Conservation (phyloP, 2,888 invertebrate species). For the Drosophila nr. fundita region DNA sequence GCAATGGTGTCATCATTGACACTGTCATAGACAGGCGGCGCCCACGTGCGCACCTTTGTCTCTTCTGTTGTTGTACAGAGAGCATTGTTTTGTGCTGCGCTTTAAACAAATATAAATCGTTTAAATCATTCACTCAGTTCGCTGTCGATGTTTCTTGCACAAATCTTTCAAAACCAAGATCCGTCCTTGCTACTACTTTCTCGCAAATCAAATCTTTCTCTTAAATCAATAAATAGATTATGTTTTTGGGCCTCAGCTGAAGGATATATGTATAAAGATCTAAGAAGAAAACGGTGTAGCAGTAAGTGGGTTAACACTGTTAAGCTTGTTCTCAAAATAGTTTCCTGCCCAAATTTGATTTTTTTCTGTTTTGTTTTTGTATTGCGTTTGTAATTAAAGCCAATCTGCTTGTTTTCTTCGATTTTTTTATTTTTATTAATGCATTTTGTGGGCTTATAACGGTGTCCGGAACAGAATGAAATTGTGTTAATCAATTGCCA, state of each 20-base stretch:
- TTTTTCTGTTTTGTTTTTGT: slow-evolving; percentile 8
- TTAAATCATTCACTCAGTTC: slow-evolving; percentile 29
- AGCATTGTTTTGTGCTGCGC: slow-evolving; percentile 19
- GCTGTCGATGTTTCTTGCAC: slow-evolving; percentile 1
- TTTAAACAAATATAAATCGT: slow-evolving; percentile 5
- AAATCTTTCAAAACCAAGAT: slow-evolving; percentile 52
- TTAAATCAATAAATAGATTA: slow-evolving; percentile 20
- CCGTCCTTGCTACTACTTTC: slow-evolving; percentile 61
- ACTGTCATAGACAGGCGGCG: slow-evolving; percentile 37
- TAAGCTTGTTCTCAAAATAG: slow-evolving; percentile 3
- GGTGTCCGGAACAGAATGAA: slow-evolving; percentile 18
- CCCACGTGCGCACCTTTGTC: slow-evolving; percentile 27
- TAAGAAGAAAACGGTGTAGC: not conserved
- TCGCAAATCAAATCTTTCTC: slow-evolving; percentile 18
- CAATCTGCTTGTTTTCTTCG: slow-evolving; percentile 6
- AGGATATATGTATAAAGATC: not conserved
- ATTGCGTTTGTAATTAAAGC: slow-evolving; percentile 21
- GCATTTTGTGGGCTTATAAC: slow-evolving; percentile 15
- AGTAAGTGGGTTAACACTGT: slow-evolving; percentile 22
- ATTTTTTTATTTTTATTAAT: not conserved
- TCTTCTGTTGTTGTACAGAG: slow-evolving; percentile 15
- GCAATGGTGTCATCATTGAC: slow-evolving; percentile 76
- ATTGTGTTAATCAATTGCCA: slow-evolving; percentile 48
- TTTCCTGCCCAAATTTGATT: slow-evolving; percentile 14
- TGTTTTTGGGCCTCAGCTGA: slow-evolving; percentile 1